Percentiles rank a stretch among this genome's conserved stretches.
These are phyloP conservation scores for Zaprionus kolodkinae DNA, from an alignment of 1,140 invertebrate species.

Conservation along the genomic window DNA sequence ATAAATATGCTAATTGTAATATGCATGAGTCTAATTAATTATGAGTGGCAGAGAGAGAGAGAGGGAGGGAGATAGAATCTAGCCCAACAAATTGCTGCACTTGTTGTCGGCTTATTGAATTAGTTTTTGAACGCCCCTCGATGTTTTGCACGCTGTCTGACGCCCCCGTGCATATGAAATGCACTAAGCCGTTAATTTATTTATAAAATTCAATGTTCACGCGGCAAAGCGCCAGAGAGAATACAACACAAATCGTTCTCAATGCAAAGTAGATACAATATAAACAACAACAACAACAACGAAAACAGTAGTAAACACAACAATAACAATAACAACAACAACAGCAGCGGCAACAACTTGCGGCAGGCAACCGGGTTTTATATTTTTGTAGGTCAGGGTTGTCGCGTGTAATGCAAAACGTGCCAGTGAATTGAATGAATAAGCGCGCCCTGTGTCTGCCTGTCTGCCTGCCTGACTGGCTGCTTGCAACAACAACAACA, in stretches of 20 bases:
- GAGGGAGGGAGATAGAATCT: no score
- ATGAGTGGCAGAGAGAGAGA: no score
- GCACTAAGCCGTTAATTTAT: constrained; percentile 66
- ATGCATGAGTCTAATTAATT: background rate
- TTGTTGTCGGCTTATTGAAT: background rate
- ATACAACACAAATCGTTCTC: constrained; percentile 53
- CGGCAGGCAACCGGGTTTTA: constrained; percentile 54
- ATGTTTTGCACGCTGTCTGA: background rate
- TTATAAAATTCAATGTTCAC: constrained; percentile 76
- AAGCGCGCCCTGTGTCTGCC: constrained; percentile 51
- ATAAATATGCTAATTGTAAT: constrained; percentile 14
- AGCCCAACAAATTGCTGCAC: background rate
- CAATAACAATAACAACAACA: constrained; percentile 32
- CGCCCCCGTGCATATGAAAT: constrained; percentile 20
- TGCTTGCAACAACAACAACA: constrained; percentile 53
- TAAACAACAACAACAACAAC: constrained; percentile 29
- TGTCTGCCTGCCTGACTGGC: constrained; percentile 32
- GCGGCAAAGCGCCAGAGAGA: constrained; percentile 47
- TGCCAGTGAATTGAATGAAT: constrained; percentile 79
- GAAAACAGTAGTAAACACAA: constrained; percentile 6
- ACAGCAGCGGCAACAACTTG: constrained; percentile 30
- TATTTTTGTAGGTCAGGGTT: constrained; percentile 79
- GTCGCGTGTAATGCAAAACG: constrained; percentile 80
- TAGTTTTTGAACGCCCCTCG: background rate
- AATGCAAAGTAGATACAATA: constrained; percentile 51